phyloP scores from a whole-genome alignment of 2,797 vertebrate species.

The Aldrovandia affinis region DNA sequence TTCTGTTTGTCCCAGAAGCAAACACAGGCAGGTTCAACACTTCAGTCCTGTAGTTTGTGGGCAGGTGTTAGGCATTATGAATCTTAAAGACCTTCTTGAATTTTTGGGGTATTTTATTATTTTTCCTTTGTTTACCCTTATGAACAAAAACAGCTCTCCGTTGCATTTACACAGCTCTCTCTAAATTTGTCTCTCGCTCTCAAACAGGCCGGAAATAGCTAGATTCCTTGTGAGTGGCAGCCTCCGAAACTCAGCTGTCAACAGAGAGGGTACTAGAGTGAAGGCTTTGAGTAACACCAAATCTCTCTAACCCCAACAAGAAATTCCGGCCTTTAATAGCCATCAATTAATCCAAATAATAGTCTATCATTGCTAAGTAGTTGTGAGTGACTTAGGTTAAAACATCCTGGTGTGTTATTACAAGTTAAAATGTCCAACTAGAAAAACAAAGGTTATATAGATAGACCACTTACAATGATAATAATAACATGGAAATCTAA shows the following conservation, averaged over 20 bases:
- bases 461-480: conserved; percentile 46
- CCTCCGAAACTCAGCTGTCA: background rate
- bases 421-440: conserved; percentile 55
- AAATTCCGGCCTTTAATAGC: background rate
- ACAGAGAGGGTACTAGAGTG: conserved; percentile 52
- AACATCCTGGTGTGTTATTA: conserved; percentile 59
- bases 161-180: background rate
- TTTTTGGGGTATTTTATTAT: too few species aligned
- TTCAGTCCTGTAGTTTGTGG: background rate
- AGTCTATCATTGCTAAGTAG: conserved; percentile 46
- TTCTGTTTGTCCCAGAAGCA: background rate
- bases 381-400: conserved; percentile 46
- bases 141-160: background rate
- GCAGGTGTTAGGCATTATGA: background rate
- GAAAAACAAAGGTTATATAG: conserved; percentile 51
- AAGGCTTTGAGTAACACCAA: conserved; percentile 55
- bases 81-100: background rate
- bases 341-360: background rate
- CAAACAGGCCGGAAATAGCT: background rate
- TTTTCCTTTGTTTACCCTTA: background rate
- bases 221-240: background rate
- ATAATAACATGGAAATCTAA: conserved; percentile 50
- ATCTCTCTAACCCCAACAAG: conserved; percentile 13
- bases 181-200: background rate
- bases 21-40: background rate